Evolutionary conservation across 2,797 vertebrate species (phyloP), one percentile per base, ranked within the genome.

Genomic region (Buphagus erythrorhynchus): DNA sequence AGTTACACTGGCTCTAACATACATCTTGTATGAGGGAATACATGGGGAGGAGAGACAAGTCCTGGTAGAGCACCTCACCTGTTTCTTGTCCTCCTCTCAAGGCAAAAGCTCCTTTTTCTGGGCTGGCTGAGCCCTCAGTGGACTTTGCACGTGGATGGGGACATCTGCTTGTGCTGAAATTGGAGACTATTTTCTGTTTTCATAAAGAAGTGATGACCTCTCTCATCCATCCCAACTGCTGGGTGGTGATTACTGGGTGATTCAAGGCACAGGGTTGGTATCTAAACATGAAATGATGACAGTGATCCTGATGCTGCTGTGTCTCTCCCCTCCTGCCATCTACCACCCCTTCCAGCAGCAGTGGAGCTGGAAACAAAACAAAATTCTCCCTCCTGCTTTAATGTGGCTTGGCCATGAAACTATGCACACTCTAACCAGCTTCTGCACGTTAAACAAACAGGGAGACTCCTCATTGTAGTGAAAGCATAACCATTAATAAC

Each of bases 401-500:
- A 74, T 54, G 69, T 48, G 72, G 71, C 57, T 93, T 90, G 90
- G 83, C 91, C 75, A 58, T 31, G 92, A 88, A 89, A 79, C 66
- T 65, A 22, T 89, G 93, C 33, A 19, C 74, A 77, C 82, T 87
- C 38, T n/a, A 86, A 87, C 62, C 75, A 94, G 87, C 33, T 62
- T 65, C 86, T 83, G 79, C 74, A 94, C 18, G 11, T 96, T 95
- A 96, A 97, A 94, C 96, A 97, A 97, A 94, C 86, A 93, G 55
- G 83, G 93, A 89, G 68, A 62, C 78, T 95, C 74, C 85, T 89
- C 11, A 2, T 69, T 79, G 86, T 57, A 96, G 90, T 81, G 82
- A 96, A 93, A 96, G 94, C 75, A 77, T 55, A 76, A 89, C 83
- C 92, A 97, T 96, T 95, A 96, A 95, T 93, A 93, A 94, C 45